phyloP scores from a whole-genome alignment of 2,113 vertebrate genomes.

The Puntigrus tetrazona region DNA sequence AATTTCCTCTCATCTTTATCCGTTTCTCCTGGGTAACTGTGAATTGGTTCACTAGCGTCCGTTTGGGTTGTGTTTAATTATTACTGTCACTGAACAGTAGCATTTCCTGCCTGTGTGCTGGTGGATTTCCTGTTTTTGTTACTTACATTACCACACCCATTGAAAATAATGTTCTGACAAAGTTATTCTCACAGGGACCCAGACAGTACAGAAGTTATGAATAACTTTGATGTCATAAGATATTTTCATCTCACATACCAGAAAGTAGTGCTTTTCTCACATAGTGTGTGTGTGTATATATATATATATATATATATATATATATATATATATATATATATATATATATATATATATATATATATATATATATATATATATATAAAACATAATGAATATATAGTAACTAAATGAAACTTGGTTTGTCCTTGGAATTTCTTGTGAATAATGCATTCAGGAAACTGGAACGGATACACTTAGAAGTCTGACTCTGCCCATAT shows the following conservation, averaged over 20 bases:
- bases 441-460: neutral
- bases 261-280: too few relatives aligned
- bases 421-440: neutral
- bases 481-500: neutral
- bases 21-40: constrained; percentile 33
- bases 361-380: too few relatives aligned
- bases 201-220: neutral
- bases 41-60: constrained; percentile 9
- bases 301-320: too few relatives aligned
- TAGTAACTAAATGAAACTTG: too few relatives aligned
- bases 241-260: neutral
- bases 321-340: too few relatives aligned
- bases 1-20: constrained; percentile 5
- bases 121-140: constrained; percentile 75
- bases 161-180: constrained; percentile 52
- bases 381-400: too few relatives aligned
- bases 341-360: too few relatives aligned
- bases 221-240: neutral
- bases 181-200: constrained; percentile 44
- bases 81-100: constrained; percentile 62
- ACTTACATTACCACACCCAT: constrained; percentile 60
- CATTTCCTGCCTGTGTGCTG: constrained; percentile 74
- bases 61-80: constrained; percentile 61
- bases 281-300: too few relatives aligned
- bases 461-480: constrained; percentile 10